Conservation (phyloP, 2,113 vertebrate species). For the Cephalopholis sonnerati region DNA sequence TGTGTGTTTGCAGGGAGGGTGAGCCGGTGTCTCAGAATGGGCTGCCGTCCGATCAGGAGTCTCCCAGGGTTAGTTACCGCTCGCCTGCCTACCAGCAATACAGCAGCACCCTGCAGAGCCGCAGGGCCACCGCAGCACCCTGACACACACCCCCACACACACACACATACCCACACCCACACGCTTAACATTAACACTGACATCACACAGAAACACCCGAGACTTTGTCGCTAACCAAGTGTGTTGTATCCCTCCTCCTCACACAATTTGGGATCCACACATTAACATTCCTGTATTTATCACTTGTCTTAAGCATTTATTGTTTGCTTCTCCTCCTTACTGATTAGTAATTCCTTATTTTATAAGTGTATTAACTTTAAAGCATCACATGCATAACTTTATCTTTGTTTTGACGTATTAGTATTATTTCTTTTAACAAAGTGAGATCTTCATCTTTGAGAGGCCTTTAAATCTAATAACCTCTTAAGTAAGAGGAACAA, state of each 20-base stretch:
- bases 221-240: not conserved
- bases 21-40: constrained; percentile 93
- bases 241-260: not conserved
- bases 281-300: constrained; percentile 5
- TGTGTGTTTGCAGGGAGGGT: constrained; percentile 80
- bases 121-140: constrained; percentile 81
- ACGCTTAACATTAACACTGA: constrained; percentile 4
- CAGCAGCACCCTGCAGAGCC: constrained; percentile 93
- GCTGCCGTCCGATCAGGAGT: constrained; percentile 94
- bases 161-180: not conserved
- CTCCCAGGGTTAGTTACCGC: constrained; percentile 99
- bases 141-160: constrained; percentile 24
- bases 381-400: not conserved
- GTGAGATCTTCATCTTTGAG: constrained; percentile 7
- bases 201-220: not conserved
- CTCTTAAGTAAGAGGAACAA: not conserved
- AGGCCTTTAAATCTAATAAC: not conserved
- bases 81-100: constrained; percentile 98
- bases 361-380: not conserved
- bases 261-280: not conserved
- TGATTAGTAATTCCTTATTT: constrained; percentile 7
- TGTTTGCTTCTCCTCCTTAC: not conserved
- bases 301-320: constrained; percentile 17
- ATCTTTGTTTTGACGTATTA: not conserved
- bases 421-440: not conserved